phyloP scores from a whole-genome alignment of 2,113 vertebrate species.

The Micronisus gabar region DNA sequence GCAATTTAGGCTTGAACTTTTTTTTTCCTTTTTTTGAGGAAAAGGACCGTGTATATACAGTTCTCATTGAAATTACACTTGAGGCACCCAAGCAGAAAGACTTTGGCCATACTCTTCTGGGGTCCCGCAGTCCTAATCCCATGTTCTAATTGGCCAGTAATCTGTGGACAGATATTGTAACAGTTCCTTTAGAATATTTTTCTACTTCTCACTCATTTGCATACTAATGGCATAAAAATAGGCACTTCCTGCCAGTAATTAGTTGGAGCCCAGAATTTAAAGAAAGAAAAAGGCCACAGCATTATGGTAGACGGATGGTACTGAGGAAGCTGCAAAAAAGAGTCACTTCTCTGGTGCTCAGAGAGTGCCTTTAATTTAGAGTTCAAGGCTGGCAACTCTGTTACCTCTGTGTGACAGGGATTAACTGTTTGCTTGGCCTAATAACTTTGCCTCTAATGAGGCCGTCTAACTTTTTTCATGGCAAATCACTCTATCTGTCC shows the following conservation, averaged over 20 bases:
- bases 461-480: not conserved
- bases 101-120: slow-evolving; percentile 56
- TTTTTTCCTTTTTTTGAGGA: not conserved
- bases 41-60: slow-evolving; percentile 29
- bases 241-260: slow-evolving; percentile 73
- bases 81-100: slow-evolving; percentile 57
- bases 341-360: slow-evolving; percentile 53
- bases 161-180: slow-evolving; percentile 70
- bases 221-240: slow-evolving; percentile 73
- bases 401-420: slow-evolving; percentile 64
- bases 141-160: slow-evolving; percentile 69
- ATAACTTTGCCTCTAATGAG: slow-evolving; percentile 64
- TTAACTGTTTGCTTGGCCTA: slow-evolving; percentile 65
- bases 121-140: slow-evolving; percentile 47
- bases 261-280: slow-evolving; percentile 66
- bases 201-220: slow-evolving; percentile 69
- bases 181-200: slow-evolving; percentile 73
- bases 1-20: slow-evolving; percentile 31
- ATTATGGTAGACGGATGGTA: slow-evolving; percentile 68
- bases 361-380: slow-evolving; percentile 60
- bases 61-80: slow-evolving; percentile 53
- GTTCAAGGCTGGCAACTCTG: slow-evolving; percentile 57
- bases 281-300: slow-evolving; percentile 66
- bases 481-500: slow-evolving; percentile 34
- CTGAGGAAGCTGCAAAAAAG: slow-evolving; percentile 67